Evolutionary conservation across 1,140 invertebrate species (phyloP).

Genomic region (Aphis gossypii): DNA sequence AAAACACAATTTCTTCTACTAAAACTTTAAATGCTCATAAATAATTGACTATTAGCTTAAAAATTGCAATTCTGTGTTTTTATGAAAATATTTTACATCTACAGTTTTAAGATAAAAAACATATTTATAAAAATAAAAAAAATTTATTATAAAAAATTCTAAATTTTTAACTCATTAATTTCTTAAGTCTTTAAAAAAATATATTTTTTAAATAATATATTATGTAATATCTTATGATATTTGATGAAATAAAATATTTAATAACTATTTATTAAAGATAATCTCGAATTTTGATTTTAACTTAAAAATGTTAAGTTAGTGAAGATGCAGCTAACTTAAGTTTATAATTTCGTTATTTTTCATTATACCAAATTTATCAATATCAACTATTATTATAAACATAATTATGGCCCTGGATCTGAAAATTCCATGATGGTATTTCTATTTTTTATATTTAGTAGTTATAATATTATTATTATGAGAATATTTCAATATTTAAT

Average conservation of each 20-base stretch:
- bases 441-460: too few relatives aligned
- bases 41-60: neutral
- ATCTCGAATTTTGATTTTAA: too few relatives aligned
- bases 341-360: neutral
- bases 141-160: neutral
- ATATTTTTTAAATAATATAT: too few relatives aligned
- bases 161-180: too few relatives aligned
- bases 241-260: neutral
- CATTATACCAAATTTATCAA: too few relatives aligned
- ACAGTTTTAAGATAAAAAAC: neutral
- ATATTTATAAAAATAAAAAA: neutral
- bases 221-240: neutral
- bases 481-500: too few relatives aligned
- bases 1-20: neutral
- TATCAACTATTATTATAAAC: too few relatives aligned
- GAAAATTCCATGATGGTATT: too few relatives aligned
- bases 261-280: neutral
- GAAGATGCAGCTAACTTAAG: neutral
- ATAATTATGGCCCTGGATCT: neutral
- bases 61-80: neutral
- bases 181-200: too few relatives aligned
- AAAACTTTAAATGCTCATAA: neutral
- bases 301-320: neutral
- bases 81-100: too few relatives aligned
- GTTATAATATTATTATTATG: too few relatives aligned